phyloP scores from a whole-genome alignment of 2,797 vertebrate genomes.

The Tenualosa ilisha region DNA sequence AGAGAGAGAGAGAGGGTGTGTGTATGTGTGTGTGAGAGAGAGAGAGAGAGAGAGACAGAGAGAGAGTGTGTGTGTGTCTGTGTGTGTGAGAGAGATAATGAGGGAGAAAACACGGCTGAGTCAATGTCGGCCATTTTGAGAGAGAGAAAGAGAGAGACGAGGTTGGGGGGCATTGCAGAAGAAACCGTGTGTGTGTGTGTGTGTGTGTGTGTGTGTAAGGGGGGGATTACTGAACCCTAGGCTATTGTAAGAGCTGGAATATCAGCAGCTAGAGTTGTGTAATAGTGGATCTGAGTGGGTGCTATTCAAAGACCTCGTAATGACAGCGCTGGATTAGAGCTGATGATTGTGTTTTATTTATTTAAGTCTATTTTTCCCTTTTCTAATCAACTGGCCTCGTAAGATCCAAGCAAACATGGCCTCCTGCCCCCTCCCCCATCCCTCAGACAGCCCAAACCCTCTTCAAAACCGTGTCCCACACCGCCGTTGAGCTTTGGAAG shows the following conservation, averaged over 20 bases:
- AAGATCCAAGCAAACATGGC: not conserved
- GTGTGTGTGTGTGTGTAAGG: constrained; percentile 41
- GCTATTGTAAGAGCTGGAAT: not conserved
- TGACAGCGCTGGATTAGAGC: not conserved
- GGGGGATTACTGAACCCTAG: not conserved
- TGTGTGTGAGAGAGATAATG: not conserved
- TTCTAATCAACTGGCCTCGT: not conserved
- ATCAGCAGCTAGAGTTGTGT: not conserved
- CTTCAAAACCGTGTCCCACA: too few species aligned
- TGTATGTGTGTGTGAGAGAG: too few species aligned
- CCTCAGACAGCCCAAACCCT: not conserved
- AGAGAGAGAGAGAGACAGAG: not conserved
- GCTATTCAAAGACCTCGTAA: not conserved
- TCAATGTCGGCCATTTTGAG: constrained; percentile 34
- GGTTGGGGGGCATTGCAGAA: not conserved
- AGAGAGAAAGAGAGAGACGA: constrained; percentile 22
- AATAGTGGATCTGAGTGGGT: not conserved
- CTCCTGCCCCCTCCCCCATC: too few species aligned
- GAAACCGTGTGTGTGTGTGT: constrained; percentile 31
- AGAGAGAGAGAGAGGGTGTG: too few species aligned
- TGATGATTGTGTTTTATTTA: not conserved
- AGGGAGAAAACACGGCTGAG: not conserved
- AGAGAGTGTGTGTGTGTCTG: not conserved
- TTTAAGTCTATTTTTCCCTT: not conserved
- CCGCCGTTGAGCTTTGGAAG: not conserved